Evolutionary conservation across 2,888 invertebrate species (phyloP).

Genomic region (Anarsia innoxiella): DNA sequence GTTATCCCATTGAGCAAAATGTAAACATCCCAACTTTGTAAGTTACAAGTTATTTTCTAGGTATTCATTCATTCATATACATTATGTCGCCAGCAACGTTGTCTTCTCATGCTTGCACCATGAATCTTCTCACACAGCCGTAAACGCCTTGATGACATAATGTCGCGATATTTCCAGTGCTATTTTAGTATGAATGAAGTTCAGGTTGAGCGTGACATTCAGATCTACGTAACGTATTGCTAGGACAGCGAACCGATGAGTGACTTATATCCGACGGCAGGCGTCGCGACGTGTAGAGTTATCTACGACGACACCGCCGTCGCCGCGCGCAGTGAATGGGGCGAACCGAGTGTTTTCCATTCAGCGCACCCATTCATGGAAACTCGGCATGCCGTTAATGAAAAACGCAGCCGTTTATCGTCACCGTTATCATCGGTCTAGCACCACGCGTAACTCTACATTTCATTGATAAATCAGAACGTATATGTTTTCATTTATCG

Average conservation of each 20-base stretch:
- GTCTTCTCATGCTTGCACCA: too few relatives aligned
- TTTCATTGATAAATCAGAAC: constrained; percentile 42
- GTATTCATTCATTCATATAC: too few relatives aligned
- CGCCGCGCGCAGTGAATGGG: constrained; percentile 46
- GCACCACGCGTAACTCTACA: constrained; percentile 42
- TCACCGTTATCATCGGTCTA: constrained; percentile 50
- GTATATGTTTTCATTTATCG: constrained; percentile 23
- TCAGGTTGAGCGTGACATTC: constrained; percentile 14
- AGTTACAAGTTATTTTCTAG: too few relatives aligned
- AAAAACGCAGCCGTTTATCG: constrained; percentile 60
- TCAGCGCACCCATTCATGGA: constrained; percentile 69
- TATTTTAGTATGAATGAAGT: constrained; percentile 19
- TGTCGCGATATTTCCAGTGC: constrained; percentile 11
- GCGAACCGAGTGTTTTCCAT: constrained; percentile 63
- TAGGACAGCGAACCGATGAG: constrained; percentile 21
- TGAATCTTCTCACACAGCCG: too few relatives aligned
- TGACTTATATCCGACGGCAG: constrained; percentile 22
- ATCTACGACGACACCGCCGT: constrained; percentile 12
- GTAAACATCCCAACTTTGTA: too few relatives aligned
- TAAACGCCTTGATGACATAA: too few relatives aligned
- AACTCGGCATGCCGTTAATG: constrained; percentile 66
- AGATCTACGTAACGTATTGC: constrained; percentile 13
- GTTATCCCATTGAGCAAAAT: too few relatives aligned
- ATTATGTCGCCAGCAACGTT: too few relatives aligned
- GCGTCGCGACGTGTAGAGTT: constrained; percentile 20